phyloP scores from a whole-genome alignment of 2,113 vertebrate species.

The Motacilla alba region DNA sequence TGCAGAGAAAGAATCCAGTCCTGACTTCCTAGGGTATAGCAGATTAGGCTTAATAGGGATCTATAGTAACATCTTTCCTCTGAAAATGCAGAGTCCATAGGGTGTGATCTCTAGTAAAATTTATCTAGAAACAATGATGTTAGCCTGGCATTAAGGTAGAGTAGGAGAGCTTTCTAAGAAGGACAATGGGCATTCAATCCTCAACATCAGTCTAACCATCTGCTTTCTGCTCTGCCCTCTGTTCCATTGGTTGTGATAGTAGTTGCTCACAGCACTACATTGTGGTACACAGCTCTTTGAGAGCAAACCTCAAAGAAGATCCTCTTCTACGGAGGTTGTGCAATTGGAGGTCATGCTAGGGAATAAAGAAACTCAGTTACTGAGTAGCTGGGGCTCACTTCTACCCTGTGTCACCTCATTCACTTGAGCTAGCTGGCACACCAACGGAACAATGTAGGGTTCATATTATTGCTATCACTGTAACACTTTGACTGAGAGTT shows the following conservation, averaged over 20 bases:
- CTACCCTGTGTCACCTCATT: not conserved
- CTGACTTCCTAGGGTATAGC: not conserved
- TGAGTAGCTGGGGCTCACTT: not conserved
- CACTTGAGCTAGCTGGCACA: not conserved
- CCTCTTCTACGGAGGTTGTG: not conserved
- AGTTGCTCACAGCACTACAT: not conserved
- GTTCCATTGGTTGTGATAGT: not conserved
- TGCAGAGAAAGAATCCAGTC: not conserved
- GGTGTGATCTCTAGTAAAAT: not conserved
- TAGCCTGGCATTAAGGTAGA: not conserved
- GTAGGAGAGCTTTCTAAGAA: not conserved
- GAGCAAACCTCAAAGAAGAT: not conserved
- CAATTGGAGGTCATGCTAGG: not conserved
- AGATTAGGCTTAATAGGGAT: not conserved
- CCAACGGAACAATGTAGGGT: not conserved
- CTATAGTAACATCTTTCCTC: not conserved
- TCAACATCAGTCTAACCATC: rapidly evolving
- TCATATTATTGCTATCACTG: not conserved
- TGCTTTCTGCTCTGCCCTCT: not conserved
- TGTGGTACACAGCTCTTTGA: not conserved
- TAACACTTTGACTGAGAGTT: rapidly evolving
- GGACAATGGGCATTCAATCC: not conserved
- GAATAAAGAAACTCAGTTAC: not conserved
- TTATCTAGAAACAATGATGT: not conserved
- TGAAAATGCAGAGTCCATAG: not conserved